These are phyloP conservation scores for Toxostoma redivivum DNA, from an alignment of 2,113 vertebrate genomes.

Conservation along the genomic window DNA sequence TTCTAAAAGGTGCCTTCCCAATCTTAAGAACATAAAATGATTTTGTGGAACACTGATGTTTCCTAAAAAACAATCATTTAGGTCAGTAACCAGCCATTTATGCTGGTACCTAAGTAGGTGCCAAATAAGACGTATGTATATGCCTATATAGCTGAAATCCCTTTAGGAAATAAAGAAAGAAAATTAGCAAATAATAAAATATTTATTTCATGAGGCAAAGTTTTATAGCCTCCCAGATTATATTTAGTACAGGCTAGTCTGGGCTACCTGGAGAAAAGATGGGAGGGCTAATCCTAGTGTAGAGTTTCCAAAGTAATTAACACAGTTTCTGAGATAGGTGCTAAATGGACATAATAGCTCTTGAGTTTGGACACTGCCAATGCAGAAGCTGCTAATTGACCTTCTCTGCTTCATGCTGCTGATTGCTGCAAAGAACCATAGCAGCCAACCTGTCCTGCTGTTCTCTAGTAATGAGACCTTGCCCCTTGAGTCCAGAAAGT, in stretches of 20 bases:
- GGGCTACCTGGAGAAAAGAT: background rate
- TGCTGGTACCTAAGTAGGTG: background rate
- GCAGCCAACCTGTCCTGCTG: background rate
- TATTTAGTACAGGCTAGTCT: background rate
- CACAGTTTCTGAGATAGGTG: background rate
- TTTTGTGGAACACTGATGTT: background rate
- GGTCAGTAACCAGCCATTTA: background rate
- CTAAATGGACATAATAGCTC: background rate
- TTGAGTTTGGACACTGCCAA: background rate
- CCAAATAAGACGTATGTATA: background rate
- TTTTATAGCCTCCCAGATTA: background rate
- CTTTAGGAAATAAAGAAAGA: background rate
- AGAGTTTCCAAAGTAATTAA: background rate
- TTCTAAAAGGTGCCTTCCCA: background rate
- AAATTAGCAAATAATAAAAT: background rate
- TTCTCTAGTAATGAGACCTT: background rate
- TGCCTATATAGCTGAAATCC: background rate
- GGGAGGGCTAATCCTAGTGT: background rate
- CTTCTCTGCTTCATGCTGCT: background rate
- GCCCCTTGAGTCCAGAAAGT: background rate
- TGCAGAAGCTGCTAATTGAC: background rate
- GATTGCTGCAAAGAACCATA: background rate
- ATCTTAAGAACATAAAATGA: background rate
- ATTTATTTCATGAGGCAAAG: background rate
- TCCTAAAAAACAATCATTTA: background rate